Percentiles rank a stretch among this genome's conserved stretches.
phyloP scores from a whole-genome alignment of 2,888 invertebrate genomes.

The Pteria penguin region DNA sequence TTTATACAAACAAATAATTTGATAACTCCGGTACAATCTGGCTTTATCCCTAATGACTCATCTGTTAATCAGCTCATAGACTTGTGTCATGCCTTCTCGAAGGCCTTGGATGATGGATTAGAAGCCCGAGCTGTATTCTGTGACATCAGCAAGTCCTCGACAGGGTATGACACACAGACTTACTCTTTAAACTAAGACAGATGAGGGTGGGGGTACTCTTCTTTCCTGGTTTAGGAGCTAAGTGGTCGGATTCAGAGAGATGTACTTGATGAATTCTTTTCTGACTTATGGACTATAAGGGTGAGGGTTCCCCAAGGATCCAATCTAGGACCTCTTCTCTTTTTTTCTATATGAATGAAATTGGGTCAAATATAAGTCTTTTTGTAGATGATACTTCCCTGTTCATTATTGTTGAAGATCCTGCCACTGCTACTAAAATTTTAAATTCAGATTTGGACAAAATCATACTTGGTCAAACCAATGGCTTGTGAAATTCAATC shows the following conservation, averaged over 20 bases:
- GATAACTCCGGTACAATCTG: not conserved
- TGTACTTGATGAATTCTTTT: not conserved
- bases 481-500: not conserved
- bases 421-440: not conserved
- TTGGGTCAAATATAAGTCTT: not conserved
- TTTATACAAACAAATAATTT: not conserved
- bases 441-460: not conserved
- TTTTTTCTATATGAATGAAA: not conserved
- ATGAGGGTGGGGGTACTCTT: not conserved
- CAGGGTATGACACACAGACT: not conserved
- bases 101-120: not conserved
- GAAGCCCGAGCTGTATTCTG: constrained; percentile 3
- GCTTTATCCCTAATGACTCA: not conserved
- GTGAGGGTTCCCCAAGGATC: not conserved
- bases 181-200: constrained; percentile 4
- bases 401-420: constrained; percentile 11
- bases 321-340: not conserved
- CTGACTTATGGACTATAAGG: not conserved
- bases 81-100: not conserved
- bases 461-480: not conserved
- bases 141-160: constrained; percentile 4
- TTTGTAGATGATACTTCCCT: constrained; percentile 6
- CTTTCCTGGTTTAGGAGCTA: not conserved
- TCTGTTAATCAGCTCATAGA: not conserved
- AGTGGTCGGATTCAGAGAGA: constrained; percentile 2